These are phyloP conservation scores for Drosophila colorata DNA, from an alignment of 2,888 invertebrate species.

Conservation along the genomic window DNA sequence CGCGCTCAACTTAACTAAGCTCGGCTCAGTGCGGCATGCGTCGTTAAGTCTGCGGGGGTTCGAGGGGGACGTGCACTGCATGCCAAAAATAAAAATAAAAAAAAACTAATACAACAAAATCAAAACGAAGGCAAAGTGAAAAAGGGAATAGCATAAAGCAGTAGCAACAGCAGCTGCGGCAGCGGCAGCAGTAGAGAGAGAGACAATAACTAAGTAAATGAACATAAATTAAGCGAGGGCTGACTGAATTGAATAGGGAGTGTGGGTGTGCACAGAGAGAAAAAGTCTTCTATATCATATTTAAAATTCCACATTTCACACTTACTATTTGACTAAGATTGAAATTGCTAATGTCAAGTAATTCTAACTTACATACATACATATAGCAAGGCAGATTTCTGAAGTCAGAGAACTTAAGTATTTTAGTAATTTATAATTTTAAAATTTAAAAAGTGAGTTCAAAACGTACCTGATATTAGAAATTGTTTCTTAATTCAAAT, in stretches of 20 bases:
- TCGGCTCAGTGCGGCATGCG: slow-evolving; percentile 41
- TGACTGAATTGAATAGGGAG: slow-evolving; percentile 23
- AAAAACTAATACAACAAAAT: not conserved
- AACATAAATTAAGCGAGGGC: slow-evolving; percentile 61
- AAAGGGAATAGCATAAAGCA: slow-evolving; percentile 24
- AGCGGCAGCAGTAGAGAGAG: slow-evolving; percentile 21
- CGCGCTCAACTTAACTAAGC: slow-evolving; percentile 66
- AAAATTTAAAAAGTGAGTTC: too few species aligned
- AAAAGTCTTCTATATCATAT: too few species aligned
- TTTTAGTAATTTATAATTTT: too few species aligned
- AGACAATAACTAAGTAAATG: slow-evolving; percentile 53
- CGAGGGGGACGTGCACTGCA: slow-evolving; percentile 54
- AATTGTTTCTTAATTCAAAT: too few species aligned
- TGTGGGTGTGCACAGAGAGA: too few species aligned
- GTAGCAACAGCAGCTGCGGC: slow-evolving; percentile 14
- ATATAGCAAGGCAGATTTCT: too few species aligned
- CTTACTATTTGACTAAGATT: too few species aligned
- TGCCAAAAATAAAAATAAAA: slow-evolving; percentile 35
- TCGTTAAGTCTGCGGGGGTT: slow-evolving; percentile 17
- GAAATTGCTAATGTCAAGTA: too few species aligned
- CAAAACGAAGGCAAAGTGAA: slow-evolving; percentile 3
- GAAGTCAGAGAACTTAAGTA: too few species aligned
- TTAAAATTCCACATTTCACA: too few species aligned
- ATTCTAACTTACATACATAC: too few species aligned
- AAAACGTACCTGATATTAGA: too few species aligned